Conservation (phyloP, 2,888 invertebrate species). For the Andrena bucephala region DNA sequence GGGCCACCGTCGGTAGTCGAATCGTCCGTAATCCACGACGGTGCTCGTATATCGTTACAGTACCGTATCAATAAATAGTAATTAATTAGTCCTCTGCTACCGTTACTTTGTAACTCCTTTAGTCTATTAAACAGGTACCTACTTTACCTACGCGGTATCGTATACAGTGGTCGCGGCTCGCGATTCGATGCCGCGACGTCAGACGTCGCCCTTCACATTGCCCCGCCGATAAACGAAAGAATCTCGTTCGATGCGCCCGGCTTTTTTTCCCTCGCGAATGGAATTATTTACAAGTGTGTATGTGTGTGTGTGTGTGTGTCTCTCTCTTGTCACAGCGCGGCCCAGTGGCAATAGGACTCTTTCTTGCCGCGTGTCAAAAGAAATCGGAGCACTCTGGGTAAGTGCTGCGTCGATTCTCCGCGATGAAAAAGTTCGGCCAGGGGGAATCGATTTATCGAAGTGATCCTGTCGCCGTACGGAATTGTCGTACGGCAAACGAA, state of each 20-base stretch:
- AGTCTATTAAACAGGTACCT: constrained; percentile 84
- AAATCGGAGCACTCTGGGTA: background rate
- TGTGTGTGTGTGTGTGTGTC: background rate
- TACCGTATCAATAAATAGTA: constrained; percentile 80
- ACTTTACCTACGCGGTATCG: constrained; percentile 85
- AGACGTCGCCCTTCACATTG: constrained; percentile 81
- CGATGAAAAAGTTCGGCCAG: constrained; percentile 7
- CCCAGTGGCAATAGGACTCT: constrained; percentile 10
- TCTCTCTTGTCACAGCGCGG: constrained; percentile 10
- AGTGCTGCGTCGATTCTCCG: background rate
- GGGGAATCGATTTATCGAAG: background rate
- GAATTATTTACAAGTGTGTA: constrained; percentile 55
- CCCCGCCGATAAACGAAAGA: constrained; percentile 79
- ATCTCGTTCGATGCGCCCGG: constrained; percentile 27
- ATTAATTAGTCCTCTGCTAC: constrained; percentile 79
- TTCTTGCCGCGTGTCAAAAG: background rate
- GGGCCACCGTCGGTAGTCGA: constrained; percentile 29
- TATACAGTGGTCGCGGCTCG: constrained; percentile 83
- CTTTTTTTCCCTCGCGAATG: constrained; percentile 18
- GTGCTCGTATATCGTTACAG: constrained; percentile 70
- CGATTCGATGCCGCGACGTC: constrained; percentile 82
- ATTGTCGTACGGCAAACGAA: background rate
- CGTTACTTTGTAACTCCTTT: constrained; percentile 77
- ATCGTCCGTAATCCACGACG: constrained; percentile 43
- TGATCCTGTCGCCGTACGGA: background rate